Evolutionary conservation across 1,140 invertebrate species (phyloP).

Genomic region (Calosoma granatense): DNA sequence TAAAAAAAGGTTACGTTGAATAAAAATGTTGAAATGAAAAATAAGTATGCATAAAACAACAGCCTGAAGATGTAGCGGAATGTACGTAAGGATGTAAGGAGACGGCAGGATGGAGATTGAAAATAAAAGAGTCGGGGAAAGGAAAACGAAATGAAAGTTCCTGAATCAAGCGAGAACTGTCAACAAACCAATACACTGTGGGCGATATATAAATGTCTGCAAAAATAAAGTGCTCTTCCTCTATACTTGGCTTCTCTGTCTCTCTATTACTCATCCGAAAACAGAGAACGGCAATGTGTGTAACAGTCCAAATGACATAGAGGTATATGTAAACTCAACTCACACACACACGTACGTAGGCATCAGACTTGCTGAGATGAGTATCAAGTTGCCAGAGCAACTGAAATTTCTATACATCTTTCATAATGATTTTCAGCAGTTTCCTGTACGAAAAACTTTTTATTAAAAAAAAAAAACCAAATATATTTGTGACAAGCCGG

Average conservation of each 20-base stretch:
- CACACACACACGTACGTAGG: no score
- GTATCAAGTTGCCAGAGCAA: no score
- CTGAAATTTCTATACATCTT: no score
- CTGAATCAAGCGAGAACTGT: conserved; percentile 2
- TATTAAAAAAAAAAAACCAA: no score
- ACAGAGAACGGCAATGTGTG: background rate
- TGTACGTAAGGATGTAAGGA: background rate
- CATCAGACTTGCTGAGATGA: no score
- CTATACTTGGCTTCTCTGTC: background rate
- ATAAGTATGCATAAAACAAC: background rate
- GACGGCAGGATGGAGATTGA: background rate
- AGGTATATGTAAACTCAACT: background rate
- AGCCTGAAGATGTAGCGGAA: background rate
- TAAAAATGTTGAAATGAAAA: conserved; percentile 2
- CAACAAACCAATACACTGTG: conserved; percentile 2
- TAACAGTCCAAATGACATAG: background rate
- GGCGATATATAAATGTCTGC: conserved; percentile 3
- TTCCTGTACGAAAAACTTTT: no score
- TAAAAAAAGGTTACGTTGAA: background rate
- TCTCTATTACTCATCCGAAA: conserved; percentile 3
- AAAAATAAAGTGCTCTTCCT: background rate
- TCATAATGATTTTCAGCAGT: background rate
- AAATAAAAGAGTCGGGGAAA: background rate
- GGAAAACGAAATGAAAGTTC: background rate
- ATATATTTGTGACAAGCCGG: no score